Conservation (phyloP, 2,888 invertebrate genomes). For the Agrilus biguttatus region DNA sequence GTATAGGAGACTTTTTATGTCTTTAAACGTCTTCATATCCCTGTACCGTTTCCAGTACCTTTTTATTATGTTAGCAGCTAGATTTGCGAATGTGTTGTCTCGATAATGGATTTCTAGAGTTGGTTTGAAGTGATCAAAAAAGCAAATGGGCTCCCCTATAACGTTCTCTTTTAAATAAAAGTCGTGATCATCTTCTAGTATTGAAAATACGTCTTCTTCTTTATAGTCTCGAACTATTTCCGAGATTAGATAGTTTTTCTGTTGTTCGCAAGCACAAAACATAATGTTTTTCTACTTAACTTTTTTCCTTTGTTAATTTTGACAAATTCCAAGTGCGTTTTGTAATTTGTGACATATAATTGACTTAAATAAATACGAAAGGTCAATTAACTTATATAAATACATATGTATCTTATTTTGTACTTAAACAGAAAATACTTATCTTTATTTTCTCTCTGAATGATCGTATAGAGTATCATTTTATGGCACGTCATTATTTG, state of each 20-base stretch:
- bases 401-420: too few species aligned
- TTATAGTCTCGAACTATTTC: conserved; percentile 6
- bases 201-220: conserved; percentile 11
- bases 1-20: conserved; percentile 8
- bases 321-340: too few species aligned
- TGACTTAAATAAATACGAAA: not conserved
- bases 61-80: conserved; percentile 12
- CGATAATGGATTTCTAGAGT: too few species aligned
- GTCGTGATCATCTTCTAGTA: conserved; percentile 13
- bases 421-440: too few species aligned
- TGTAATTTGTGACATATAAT: too few species aligned
- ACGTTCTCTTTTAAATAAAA: conserved; percentile 7
- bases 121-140: not conserved
- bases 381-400: not conserved
- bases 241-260: not conserved
- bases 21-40: conserved; percentile 10
- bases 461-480: too few species aligned
- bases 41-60: conserved; percentile 8
- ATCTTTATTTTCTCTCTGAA: too few species aligned
- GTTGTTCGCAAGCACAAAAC: too few species aligned
- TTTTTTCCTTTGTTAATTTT: too few species aligned
- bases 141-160: not conserved
- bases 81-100: not conserved
- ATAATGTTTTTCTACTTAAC: too few species aligned
- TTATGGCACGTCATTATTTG: not conserved